These are phyloP conservation scores for Idris sp. DNA, from an alignment of 1,140 invertebrate species.

Conservation along the genomic window DNA sequence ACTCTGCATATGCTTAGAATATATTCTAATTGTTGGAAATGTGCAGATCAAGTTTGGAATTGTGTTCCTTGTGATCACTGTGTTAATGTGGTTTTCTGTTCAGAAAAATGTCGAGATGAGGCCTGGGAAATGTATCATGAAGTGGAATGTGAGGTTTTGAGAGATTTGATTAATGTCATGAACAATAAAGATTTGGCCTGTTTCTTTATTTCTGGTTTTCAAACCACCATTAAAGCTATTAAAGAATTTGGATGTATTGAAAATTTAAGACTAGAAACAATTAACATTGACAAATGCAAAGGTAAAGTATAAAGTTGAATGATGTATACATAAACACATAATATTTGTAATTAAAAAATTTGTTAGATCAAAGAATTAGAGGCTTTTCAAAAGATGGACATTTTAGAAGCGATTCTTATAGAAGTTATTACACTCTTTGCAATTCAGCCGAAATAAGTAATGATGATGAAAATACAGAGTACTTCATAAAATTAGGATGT, in stretches of 20 bases:
- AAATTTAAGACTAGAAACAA: too few relatives aligned
- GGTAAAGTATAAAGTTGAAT: too few relatives aligned
- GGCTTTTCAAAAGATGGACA: too few relatives aligned
- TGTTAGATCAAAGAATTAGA: too few relatives aligned
- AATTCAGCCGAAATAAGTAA: too few relatives aligned
- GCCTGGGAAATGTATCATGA: constrained; percentile 83
- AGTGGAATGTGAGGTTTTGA: constrained; percentile 82
- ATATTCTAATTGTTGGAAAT: constrained; percentile 85
- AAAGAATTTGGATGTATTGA: too few relatives aligned
- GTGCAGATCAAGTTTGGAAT: constrained; percentile 80
- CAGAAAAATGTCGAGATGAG: constrained; percentile 81
- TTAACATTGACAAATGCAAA: too few relatives aligned
- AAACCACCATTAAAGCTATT: background rate
- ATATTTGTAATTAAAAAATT: too few relatives aligned
- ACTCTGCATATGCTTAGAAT: constrained; percentile 81
- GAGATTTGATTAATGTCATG: background rate
- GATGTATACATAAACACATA: too few relatives aligned
- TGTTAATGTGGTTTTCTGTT: constrained; percentile 84
- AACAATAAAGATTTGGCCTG: too few relatives aligned
- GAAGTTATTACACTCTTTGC: too few relatives aligned
- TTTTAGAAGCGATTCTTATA: too few relatives aligned
- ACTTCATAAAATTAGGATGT: background rate
- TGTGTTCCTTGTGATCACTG: constrained; percentile 83
- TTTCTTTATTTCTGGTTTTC: background rate
- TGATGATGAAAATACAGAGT: background rate